A percentile compares a stretch with the other conserved stretches of the same genome.
These are phyloP conservation scores for Eurytoma adleriae DNA, from an alignment of 2,888 invertebrate genomes.

Conservation along the genomic window DNA sequence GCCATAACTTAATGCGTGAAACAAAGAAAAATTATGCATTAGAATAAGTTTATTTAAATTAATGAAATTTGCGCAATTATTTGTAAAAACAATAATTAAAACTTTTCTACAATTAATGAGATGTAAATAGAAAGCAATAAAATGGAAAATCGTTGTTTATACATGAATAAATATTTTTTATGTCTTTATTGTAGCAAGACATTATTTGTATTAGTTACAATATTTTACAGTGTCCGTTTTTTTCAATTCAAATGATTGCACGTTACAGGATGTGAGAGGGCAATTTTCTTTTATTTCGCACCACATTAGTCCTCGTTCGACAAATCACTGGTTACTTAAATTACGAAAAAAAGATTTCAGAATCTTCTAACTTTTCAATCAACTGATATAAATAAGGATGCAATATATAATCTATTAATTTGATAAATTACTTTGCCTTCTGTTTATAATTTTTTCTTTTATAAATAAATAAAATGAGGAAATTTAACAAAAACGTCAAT, in stretches of 20 bases:
- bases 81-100: not conserved
- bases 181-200: slow-evolving; percentile 70
- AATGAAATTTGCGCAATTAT: not conserved
- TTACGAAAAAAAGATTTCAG: not conserved
- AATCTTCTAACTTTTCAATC: not conserved
- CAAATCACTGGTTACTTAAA: not conserved
- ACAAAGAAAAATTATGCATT: too few relatives aligned
- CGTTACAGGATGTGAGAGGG: slow-evolving; percentile 63
- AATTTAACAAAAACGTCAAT: too few relatives aligned
- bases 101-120: not conserved
- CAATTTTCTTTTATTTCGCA: slow-evolving; percentile 38
- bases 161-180: slow-evolving; percentile 73
- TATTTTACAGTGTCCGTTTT: slow-evolving; percentile 68
- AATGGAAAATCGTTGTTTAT: slow-evolving; percentile 23
- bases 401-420: too few relatives aligned
- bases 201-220: slow-evolving; percentile 70
- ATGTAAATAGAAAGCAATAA: not conserved
- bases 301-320: slow-evolving; percentile 1
- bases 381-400: too few relatives aligned
- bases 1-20: too few relatives aligned
- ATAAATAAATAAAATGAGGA: too few relatives aligned
- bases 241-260: slow-evolving; percentile 70
- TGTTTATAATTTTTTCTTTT: too few relatives aligned
- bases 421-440: too few relatives aligned
- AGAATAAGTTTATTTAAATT: too few relatives aligned